Evolutionary conservation across 2,113 vertebrate species (phyloP).

Genomic region (Psilopogon haemacephalus): DNA sequence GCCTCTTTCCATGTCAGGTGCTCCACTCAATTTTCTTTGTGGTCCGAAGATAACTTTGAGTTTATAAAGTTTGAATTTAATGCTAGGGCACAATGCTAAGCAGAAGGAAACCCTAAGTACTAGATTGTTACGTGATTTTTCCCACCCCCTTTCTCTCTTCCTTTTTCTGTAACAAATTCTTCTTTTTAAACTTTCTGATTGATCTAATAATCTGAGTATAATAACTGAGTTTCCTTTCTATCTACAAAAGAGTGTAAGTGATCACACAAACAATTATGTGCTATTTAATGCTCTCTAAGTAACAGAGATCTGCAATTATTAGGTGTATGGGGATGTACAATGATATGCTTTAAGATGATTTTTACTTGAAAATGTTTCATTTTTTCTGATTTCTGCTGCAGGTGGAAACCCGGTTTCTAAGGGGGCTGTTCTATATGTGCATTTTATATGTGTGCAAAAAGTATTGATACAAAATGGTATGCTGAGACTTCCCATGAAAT

Average conservation of each 20-base stretch:
- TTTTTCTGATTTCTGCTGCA: neutral
- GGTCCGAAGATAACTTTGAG: neutral
- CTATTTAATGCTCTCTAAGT: slow-evolving; percentile 31
- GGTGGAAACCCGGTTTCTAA: neutral
- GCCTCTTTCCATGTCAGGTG: neutral
- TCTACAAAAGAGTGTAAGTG: slow-evolving; percentile 12
- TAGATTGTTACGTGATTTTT: neutral
- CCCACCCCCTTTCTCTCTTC: neutral
- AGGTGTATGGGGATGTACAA: neutral
- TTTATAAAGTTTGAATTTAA: neutral
- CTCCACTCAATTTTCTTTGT: neutral
- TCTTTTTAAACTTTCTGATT: slow-evolving; percentile 45
- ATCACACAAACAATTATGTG: slow-evolving; percentile 61
- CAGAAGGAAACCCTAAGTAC: neutral
- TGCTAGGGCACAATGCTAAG: neutral
- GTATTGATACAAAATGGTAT: neutral
- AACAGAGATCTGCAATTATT: slow-evolving; percentile 14
- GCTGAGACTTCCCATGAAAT: neutral
- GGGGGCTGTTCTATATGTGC: neutral
- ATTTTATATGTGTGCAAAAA: neutral
- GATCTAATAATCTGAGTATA: slow-evolving; percentile 44
- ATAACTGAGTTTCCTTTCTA: slow-evolving; percentile 44
- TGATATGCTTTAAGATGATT: neutral
- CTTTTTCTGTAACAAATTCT: neutral
- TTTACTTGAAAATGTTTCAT: neutral